phyloP scores from a whole-genome alignment of 35 echinoderm and acorn worm species.

The Ophiothrix spiculata region DNA sequence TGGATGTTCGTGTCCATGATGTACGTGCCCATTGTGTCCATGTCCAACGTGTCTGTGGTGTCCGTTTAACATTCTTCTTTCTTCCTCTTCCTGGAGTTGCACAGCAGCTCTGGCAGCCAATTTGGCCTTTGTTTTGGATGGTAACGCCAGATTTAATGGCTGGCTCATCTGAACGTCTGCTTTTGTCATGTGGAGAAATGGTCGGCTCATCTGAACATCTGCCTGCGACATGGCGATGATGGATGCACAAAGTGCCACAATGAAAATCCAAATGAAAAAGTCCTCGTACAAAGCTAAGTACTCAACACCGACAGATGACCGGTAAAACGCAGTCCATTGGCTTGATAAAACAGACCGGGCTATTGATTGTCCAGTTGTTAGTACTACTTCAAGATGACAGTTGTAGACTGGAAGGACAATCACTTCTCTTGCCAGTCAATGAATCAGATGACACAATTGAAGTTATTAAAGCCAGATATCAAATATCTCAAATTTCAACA shows the following conservation, averaged over 20 bases:
- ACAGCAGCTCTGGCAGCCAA: conserved; percentile 32
- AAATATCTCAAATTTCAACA: neutral
- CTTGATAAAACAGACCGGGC: neutral
- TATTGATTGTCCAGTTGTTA: neutral
- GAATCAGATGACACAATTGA: neutral
- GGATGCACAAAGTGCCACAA: neutral
- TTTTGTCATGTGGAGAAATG: conserved; percentile 51
- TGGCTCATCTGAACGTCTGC: conserved; percentile 49
- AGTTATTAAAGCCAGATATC: neutral
- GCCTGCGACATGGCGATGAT: conserved; percentile 45
- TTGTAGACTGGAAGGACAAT: neutral
- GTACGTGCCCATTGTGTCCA: neutral
- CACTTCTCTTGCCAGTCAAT: neutral
- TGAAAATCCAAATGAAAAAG: neutral
- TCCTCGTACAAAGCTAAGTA: neutral
- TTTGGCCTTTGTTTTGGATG: conserved; percentile 60
- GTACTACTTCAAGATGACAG: neutral
- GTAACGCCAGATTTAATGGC: conserved; percentile 48
- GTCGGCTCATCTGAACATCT: conserved; percentile 44
- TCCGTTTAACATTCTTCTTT: neutral
- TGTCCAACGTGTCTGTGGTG: neutral
- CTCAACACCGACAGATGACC: neutral
- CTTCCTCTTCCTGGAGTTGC: neutral
- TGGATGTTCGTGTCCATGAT: neutral
- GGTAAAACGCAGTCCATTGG: neutral